Conservation (phyloP, 2,888 invertebrate genomes). For the Mantis religiosa region DNA sequence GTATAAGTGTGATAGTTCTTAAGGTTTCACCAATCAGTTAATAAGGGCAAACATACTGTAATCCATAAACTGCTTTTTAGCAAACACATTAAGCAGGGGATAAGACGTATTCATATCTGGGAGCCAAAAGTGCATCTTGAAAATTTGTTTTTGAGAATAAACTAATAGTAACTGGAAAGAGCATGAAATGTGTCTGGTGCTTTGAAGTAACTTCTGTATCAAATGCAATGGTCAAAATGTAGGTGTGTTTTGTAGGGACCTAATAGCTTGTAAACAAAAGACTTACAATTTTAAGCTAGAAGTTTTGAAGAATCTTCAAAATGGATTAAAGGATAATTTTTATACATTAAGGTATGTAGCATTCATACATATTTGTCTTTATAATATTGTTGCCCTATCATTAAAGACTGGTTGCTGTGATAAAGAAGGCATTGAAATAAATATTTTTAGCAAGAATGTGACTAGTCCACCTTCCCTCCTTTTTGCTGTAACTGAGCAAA, state of each 20-base stretch:
- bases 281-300: neutral
- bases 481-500: neutral
- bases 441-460: neutral
- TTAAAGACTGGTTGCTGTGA: neutral
- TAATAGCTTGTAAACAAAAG: neutral
- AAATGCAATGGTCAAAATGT: neutral
- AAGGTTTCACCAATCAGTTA: neutral
- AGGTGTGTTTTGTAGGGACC: neutral
- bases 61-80: neutral
- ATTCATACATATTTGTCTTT: too few species aligned
- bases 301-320: neutral
- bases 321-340: too few species aligned
- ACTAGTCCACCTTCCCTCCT: neutral
- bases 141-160: too few species aligned
- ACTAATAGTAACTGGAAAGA: too few species aligned
- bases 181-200: neutral
- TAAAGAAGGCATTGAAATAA: neutral
- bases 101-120: neutral
- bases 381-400: too few species aligned
- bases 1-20: neutral
- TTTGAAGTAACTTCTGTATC: neutral
- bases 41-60: neutral
- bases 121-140: neutral
- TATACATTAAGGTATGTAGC: too few species aligned
- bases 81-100: neutral